These are phyloP conservation scores for Podotricha telesiphe DNA, from an alignment of 2,888 invertebrate genomes.

Conservation along the genomic window DNA sequence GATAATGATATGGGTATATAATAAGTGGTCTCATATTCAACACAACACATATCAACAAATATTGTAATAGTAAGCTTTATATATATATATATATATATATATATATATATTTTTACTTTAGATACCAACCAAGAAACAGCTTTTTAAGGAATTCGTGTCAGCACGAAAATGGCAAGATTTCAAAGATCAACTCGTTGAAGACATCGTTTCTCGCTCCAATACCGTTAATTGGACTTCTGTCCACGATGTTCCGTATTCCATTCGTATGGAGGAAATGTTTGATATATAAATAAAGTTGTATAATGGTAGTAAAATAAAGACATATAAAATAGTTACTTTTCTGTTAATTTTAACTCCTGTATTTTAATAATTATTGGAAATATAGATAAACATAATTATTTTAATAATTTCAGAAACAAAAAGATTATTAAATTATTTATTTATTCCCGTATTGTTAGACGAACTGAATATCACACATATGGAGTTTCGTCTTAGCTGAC, in stretches of 20 bases:
- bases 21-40: background rate
- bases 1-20: too few species aligned
- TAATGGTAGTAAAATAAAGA: constrained; percentile 6
- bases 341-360: background rate
- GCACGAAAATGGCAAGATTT: constrained; percentile 83
- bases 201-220: constrained; percentile 75
- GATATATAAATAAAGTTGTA: constrained; percentile 57
- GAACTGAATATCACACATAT: background rate
- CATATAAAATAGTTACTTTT: background rate
- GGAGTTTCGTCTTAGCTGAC: background rate
- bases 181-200: constrained; percentile 76
- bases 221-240: constrained; percentile 82
- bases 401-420: too few species aligned
- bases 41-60: background rate
- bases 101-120: constrained; percentile 52
- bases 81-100: too few species aligned
- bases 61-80: too few species aligned
- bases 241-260: constrained; percentile 86
- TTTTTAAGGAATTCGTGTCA: constrained; percentile 82
- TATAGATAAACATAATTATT: too few species aligned
- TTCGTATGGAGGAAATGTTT: constrained; percentile 83
- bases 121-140: constrained; percentile 82
- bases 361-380: background rate
- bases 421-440: too few species aligned
- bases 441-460: too few species aligned